phyloP scores from a whole-genome alignment of 2,888 invertebrate genomes.

The Schizotus pectinicornis region DNA sequence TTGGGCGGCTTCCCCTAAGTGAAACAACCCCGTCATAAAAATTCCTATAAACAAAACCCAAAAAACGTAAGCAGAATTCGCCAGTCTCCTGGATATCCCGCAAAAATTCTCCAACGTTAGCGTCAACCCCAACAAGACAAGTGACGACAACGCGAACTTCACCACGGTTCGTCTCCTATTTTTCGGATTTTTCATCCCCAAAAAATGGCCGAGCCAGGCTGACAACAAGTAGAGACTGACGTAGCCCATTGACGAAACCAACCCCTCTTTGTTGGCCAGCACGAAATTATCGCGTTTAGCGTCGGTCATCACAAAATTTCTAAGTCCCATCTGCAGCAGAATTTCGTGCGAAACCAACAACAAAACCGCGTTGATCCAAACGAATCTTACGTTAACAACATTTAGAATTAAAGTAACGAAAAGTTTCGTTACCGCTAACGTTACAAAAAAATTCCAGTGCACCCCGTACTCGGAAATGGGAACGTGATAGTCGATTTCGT shows the following conservation, averaged over 20 bases:
- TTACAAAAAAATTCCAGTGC: slow-evolving; percentile 99
- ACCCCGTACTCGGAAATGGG: slow-evolving; percentile 93
- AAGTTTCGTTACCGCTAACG: slow-evolving; percentile 83
- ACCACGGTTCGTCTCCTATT: slow-evolving; percentile 8
- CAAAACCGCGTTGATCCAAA: slow-evolving; percentile 64
- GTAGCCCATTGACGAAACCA: slow-evolving; percentile 86
- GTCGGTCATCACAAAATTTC: slow-evolving; percentile 71
- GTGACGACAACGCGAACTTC: slow-evolving; percentile 14
- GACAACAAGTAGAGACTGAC: slow-evolving; percentile 81
- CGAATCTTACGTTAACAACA: slow-evolving; percentile 60
- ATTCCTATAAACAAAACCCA: slow-evolving; percentile 76
- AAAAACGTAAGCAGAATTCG: slow-evolving; percentile 81
- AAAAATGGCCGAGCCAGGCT: slow-evolving; percentile 66
- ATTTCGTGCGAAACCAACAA: slow-evolving; percentile 71
- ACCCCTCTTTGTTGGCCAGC: slow-evolving; percentile 89
- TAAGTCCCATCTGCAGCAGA: slow-evolving; percentile 67
- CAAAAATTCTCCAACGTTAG: slow-evolving; percentile 61
- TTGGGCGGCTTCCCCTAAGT: slow-evolving; percentile 63
- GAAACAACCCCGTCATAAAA: slow-evolving; percentile 63
- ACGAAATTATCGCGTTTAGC: slow-evolving; percentile 67
- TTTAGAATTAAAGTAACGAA: slow-evolving; percentile 69
- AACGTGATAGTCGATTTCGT: slow-evolving; percentile 79
- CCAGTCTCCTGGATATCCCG: slow-evolving; percentile 78
- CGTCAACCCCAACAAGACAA: slow-evolving; percentile 40
- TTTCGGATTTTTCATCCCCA: slow-evolving; percentile 9